Conservation (phyloP, 2,888 invertebrate species). For the Cordilura impudica region DNA sequence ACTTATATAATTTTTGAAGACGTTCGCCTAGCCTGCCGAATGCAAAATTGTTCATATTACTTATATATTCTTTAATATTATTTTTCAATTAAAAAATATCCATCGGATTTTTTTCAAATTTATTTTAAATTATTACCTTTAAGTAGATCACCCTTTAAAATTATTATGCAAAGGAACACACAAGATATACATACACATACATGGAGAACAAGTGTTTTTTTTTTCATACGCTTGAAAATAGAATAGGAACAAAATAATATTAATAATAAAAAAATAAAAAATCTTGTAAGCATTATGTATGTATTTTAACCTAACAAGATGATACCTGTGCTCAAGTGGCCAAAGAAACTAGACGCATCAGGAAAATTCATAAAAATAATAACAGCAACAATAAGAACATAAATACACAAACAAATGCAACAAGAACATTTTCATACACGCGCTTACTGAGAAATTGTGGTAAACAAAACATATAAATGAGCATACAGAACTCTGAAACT, state of each 20-base stretch:
- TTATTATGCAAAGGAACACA: not conserved
- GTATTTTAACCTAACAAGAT: conserved; percentile 35
- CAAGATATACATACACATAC: not conserved
- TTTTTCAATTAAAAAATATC: no score
- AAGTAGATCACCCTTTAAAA: no score
- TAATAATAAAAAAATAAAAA: conserved; percentile 20
- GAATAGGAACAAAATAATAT: not conserved
- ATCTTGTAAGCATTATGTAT: conserved; percentile 30
- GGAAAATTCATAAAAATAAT: conserved; percentile 1
- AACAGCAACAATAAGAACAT: not conserved
- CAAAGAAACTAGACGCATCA: conserved; percentile 44
- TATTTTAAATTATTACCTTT: no score
- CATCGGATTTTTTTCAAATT: no score
- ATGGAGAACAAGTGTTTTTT: not conserved
- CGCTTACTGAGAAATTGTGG: not conserved
- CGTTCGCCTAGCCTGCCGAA: no score
- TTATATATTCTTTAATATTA: no score
- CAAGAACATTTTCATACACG: not conserved
- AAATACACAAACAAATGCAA: not conserved
- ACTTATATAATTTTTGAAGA: no score
- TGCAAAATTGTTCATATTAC: no score
- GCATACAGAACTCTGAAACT: not conserved
- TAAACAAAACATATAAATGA: conserved; percentile 37
- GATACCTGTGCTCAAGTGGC: conserved; percentile 57
- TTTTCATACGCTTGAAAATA: not conserved